Evolutionary conservation across 1,140 invertebrate species (phyloP).

Genomic region (Zophobas morio): DNA sequence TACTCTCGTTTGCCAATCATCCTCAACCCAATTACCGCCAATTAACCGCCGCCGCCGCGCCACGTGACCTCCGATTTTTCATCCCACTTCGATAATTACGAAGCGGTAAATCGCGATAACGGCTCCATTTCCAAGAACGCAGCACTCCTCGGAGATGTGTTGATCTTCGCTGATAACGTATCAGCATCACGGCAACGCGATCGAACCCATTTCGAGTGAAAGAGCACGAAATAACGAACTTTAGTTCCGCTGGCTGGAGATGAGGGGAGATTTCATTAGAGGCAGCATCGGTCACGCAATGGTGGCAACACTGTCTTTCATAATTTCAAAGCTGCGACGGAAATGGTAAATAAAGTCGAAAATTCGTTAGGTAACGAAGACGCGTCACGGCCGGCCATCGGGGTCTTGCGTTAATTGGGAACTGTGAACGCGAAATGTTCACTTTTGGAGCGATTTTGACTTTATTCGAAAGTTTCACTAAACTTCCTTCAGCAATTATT

Average conservation of each 20-base stretch:
- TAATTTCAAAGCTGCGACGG: constrained; percentile 3
- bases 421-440: no score
- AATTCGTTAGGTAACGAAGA: constrained; percentile 20
- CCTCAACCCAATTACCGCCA: no score
- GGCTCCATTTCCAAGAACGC: no score
- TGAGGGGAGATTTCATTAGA: constrained; percentile 48
- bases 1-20: no score
- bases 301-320: constrained; percentile 41
- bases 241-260: constrained; percentile 44
- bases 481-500: no score
- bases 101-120: no score
- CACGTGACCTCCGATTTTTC: neutral
- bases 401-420: no score
- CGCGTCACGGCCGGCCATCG: constrained; percentile 8
- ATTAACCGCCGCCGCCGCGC: no score
- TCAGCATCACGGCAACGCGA: neutral
- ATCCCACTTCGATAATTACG: neutral
- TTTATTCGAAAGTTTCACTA: no score
- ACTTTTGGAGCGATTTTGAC: constrained; percentile 2
- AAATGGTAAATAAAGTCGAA: constrained; percentile 1
- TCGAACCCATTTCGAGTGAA: neutral
- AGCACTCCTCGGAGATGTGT: neutral
- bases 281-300: constrained; percentile 45
- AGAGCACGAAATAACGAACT: constrained; percentile 32
- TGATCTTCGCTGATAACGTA: constrained; percentile 12